Evolutionary conservation across 35 echinoderm and acorn worm genomes (phyloP).

Genomic region (Holothuria glaberrima): DNA sequence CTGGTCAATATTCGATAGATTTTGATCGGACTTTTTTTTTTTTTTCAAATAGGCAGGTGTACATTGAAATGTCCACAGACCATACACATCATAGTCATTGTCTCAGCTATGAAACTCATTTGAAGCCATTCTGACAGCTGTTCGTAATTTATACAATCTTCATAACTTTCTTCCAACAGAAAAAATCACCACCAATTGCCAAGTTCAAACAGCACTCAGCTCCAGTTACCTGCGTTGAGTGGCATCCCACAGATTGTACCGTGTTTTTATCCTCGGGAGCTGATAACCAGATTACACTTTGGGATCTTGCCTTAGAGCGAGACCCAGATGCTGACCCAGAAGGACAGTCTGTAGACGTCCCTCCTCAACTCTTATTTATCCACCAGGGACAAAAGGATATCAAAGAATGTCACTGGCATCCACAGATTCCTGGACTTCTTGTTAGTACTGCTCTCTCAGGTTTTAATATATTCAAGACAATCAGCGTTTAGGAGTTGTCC

Average conservation of each 20-base stretch:
- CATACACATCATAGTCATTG: too few species aligned
- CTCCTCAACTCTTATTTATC: conserved; percentile 93
- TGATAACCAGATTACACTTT: conserved; percentile 91
- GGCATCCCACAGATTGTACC: conserved; percentile 87
- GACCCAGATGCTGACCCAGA: conserved; percentile 58
- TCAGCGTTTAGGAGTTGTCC: conserved; percentile 65
- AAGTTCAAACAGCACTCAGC: conserved; percentile 98
- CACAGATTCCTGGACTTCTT: conserved; percentile 88
- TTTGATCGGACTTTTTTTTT: too few species aligned
- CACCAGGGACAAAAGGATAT: conserved; percentile 97
- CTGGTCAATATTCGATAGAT: too few species aligned
- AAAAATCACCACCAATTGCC: conserved; percentile 81
- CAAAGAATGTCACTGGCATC: conserved; percentile 96
- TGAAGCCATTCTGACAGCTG: too few species aligned
- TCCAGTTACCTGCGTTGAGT: conserved; percentile 89
- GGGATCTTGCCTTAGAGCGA: conserved; percentile 90
- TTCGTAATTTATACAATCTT: too few species aligned
- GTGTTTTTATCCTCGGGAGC: conserved; percentile 85
- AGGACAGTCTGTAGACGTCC: conserved; percentile 59
- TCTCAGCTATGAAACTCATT: too few species aligned
- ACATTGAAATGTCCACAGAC: too few species aligned
- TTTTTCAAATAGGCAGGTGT: too few species aligned
- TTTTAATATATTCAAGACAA: conserved; percentile 97
- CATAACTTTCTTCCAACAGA: conserved; percentile 46
- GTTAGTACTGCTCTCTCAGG: conserved; percentile 92